Base-by-base conservation (phyloP, 2,888 invertebrate species). In the Hymenopus coronatus region DNA sequence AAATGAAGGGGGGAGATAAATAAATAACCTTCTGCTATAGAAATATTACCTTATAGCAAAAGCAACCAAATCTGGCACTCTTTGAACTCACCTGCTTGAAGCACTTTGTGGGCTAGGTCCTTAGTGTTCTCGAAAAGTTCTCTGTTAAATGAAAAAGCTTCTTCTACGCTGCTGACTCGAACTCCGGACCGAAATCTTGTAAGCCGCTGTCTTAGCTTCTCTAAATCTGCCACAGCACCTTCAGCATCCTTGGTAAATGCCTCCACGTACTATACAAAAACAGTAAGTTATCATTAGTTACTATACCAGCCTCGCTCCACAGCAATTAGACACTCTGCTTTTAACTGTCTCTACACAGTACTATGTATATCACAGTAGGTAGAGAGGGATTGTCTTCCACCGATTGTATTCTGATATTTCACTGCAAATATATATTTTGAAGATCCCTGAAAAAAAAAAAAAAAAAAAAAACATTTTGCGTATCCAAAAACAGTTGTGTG, bases 241-340 rank as follows among this genome's bases (percentile, higher is more conserved):
- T 94, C 94, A 88, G 95, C 95, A 91, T 96, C 95, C 90, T 94
- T 94, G 91, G 94, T 94, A 92, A 96, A 97, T 91, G 95, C 95
- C 92, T 97, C 97, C 89, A 96, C 94, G 92, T 94, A 94, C 96
- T 97, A 92, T 20, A 91, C 90, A 85, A 88, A 83, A 15, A 83
- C 6, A 70, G 12, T 40, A 12, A 12, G 12, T 12, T 40, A 40
- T 12, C 12, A 40, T 40, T 40, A 40, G 12, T 40, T 40, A 40
- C 2, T 40, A 1, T 1, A 40, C 0, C 12, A 40, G 6, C 8
- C 40, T 12, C 40, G 1, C 40, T 12, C 40, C 40, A 40, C 7
- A 8, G 33, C 33, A 33, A 33, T 33, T 30, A 30, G 30, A 4
- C 2, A 30, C 4, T 30, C 30, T 30, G 30, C 8, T 33, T 8